Evolutionary conservation across 1,140 invertebrate genomes (phyloP), one percentile per base, ranked within the genome.

Genomic region (Tetraneura akinire): DNA sequence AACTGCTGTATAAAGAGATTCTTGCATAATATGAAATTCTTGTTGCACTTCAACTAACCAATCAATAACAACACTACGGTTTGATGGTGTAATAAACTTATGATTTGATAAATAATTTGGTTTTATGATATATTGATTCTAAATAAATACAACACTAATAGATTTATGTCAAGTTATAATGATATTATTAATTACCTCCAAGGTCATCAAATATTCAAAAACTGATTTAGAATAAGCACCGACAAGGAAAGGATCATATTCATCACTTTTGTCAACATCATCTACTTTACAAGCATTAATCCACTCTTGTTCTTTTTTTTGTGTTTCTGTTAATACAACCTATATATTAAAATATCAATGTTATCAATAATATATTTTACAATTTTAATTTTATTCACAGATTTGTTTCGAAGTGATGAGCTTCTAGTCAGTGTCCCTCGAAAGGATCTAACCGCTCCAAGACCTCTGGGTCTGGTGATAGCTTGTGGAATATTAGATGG

Each of bases 31-130:
- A 81, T 91, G 90, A 85, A 98, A 98, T 85, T 95, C 92, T 81
- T 89, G 86, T 84, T 98, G 96, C 16, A 98, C 95, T 84, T 97
- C 95, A 26, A 97, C 91, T 32, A 98, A 86, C 97, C 97, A 99
- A 85, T 98, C 95, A 81, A 98, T 88, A 1, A 97, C 87, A 51
- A 96, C 92, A 10, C 91, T 87, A 81, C 97, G 90, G 96, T 98
- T 98, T 84, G 91, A 92, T 0, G 91, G 88, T 21, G 91, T 92
- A 1, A 96, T 89, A 80, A 86, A 83, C 83, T 55, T 68, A 21
- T 93, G 90, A 47, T 88, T 89, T 49, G 88, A 87, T 57, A 95
- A 86, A 85, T 90, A 92, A 82, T 90, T 87, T 55, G 86, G 83
- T 62, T 86, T 84, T 73, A 94, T 88, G 16, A 88, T 86, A 86